These are phyloP conservation scores for Oriolus oriolus DNA, from an alignment of 2,113 vertebrate genomes.

Conservation along the genomic window DNA sequence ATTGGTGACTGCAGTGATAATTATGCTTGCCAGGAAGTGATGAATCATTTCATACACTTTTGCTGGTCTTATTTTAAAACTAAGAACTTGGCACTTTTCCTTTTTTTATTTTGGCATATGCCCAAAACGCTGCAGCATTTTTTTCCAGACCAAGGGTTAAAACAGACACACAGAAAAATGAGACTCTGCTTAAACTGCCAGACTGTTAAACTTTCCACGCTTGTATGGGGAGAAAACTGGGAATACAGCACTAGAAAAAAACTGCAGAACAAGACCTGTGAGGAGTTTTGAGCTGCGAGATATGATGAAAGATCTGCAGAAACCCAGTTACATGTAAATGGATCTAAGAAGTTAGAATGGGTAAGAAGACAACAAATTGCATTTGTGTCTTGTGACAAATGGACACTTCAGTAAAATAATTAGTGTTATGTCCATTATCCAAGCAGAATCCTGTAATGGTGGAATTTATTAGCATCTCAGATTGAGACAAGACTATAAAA, in stretches of 20 bases:
- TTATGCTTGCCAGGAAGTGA: slow-evolving; percentile 38
- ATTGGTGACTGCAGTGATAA: slow-evolving; percentile 28
- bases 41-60: slow-evolving; percentile 36
- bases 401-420: background rate
- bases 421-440: background rate
- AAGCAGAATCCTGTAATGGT: background rate
- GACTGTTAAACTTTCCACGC: background rate
- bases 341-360: background rate
- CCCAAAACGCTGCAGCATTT: background rate
- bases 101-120: background rate
- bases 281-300: background rate
- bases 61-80: slow-evolving; percentile 18
- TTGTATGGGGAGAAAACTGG: background rate
- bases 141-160: slow-evolving; percentile 24
- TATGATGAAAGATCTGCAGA: background rate
- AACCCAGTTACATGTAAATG: background rate
- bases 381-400: background rate
- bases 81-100: background rate
- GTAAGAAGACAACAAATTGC: background rate
- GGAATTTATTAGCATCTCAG: background rate
- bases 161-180: background rate
- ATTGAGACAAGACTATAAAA: background rate
- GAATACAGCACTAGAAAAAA: background rate
- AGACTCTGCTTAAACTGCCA: background rate
- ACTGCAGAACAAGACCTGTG: background rate